Base-by-base conservation (phyloP, 2,888 invertebrate genomes). In the Linnaemya vulpina region DNA sequence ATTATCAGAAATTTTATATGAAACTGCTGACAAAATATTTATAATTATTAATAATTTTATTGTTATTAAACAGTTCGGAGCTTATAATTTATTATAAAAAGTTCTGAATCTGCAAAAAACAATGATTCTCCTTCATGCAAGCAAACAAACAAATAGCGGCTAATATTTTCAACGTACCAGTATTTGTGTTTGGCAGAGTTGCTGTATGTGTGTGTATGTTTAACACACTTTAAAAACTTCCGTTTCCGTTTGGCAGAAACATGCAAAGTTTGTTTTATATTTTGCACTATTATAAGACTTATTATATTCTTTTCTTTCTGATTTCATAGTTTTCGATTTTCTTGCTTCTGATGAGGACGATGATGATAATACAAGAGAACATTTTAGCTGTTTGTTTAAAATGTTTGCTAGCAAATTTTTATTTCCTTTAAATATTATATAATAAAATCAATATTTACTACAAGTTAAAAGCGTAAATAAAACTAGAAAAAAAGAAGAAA, bases 241-340 rank as follows among this genome's bases (percentile, higher is more conserved):
- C 84, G 84, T 76, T 84, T 84, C 79, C 84, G 70, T 65, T 84
- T 76, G 84, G 43, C 78, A 75, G n/a, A 46, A 79, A 70, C 83
- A 84, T 75, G 83, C 83, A 84, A 79, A 70, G 67, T 75, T 74
- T 78, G 49, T 70, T 70, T 46, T 82, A 63, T 55, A 67, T 51
- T 73, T 68, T 73, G 1, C 38, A 68, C 38, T 40, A 17, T 46
- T 30, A 43, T 30, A 58, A 43, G 2, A 15, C 25, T 30, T 55
- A 55, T 53, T 25, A 35, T 55, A 70, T 67, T 35, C 20, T 55
- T 17, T 68, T 13, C 11, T 40, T 11, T 43, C 17, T 35, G 9
- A 35, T 79, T 70, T 70, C 15, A 30, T 30, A 20, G 13, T 30
- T 22, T 63, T 25, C 25, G 13, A 53, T 63, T 55, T 51, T 58